These are phyloP conservation scores for Myopa tessellatipennis DNA, from an alignment of 2,888 invertebrate genomes.

Conservation along the genomic window DNA sequence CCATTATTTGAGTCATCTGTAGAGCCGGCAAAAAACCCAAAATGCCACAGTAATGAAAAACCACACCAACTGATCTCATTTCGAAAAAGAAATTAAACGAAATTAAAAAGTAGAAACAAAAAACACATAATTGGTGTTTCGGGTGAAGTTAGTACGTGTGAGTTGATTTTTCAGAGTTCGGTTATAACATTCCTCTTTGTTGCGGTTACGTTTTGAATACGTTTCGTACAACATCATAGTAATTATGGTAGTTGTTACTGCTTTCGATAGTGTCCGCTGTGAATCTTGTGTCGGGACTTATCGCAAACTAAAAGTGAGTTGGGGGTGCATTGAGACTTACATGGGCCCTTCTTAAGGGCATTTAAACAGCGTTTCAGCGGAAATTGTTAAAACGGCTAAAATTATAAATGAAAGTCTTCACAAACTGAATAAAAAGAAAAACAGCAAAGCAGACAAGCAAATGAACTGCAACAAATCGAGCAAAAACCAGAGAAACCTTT, in stretches of 20 bases:
- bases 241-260: constrained; percentile 29
- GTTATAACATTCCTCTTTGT: constrained; percentile 4
- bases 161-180: constrained; percentile 31
- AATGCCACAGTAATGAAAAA: constrained; percentile 27
- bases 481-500: background rate
- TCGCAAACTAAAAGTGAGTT: background rate
- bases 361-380: constrained; percentile 35
- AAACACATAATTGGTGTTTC: constrained; percentile 33
- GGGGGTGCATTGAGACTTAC: constrained; percentile 26
- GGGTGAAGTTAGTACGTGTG: constrained; percentile 37
- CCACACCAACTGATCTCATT: constrained; percentile 31
- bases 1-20: background rate
- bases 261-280: constrained; percentile 1
- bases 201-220: constrained; percentile 33
- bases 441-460: background rate
- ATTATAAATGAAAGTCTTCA: constrained; percentile 15
- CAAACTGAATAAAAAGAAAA: background rate
- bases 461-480: too few relatives aligned
- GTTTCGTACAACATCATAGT: constrained; percentile 37
- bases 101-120: constrained; percentile 22
- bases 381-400: constrained; percentile 32
- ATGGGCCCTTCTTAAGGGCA: constrained; percentile 28
- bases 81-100: constrained; percentile 32
- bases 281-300: background rate
- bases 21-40: constrained; percentile 1